phyloP scores from a whole-genome alignment of 2,888 invertebrate genomes.

The Eilema depressum region DNA sequence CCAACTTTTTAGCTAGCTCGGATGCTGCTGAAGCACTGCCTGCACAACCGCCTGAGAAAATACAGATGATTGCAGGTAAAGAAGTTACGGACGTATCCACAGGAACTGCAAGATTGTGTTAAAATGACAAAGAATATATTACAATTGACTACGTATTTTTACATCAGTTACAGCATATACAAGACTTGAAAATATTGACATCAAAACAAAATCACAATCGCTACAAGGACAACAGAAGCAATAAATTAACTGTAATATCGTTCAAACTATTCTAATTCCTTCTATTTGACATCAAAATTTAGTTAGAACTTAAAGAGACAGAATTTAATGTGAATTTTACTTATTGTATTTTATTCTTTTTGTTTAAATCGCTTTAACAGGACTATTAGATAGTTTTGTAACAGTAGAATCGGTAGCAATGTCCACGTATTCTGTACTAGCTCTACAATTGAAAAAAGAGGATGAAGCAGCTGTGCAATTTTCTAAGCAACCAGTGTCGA shows the following conservation, averaged over 20 bases:
- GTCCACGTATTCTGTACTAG: too few relatives aligned
- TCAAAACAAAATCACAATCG: too few relatives aligned
- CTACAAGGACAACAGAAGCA: too few relatives aligned
- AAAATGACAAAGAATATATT: background rate
- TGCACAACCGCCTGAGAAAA: conserved; percentile 83
- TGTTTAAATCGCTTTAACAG: too few relatives aligned
- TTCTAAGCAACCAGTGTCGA: too few relatives aligned
- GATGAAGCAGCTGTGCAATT: too few relatives aligned
- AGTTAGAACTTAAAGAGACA: too few relatives aligned
- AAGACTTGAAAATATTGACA: background rate
- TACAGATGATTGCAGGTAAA: conserved; percentile 84
- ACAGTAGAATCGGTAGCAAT: too few relatives aligned
- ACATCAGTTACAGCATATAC: background rate
- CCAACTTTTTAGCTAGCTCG: conserved; percentile 79
- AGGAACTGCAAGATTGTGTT: background rate
- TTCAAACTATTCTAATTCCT: background rate
- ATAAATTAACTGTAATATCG: background rate
- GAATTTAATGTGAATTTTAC: background rate
- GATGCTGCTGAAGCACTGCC: conserved; percentile 78
- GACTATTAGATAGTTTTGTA: too few relatives aligned
- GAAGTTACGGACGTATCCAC: background rate
- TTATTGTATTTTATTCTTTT: too few relatives aligned
- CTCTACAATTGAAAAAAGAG: too few relatives aligned
- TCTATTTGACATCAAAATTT: too few relatives aligned
- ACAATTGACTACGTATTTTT: background rate